Conservation (phyloP, 2,797 vertebrate genomes). For the Choloepus didactylus region DNA sequence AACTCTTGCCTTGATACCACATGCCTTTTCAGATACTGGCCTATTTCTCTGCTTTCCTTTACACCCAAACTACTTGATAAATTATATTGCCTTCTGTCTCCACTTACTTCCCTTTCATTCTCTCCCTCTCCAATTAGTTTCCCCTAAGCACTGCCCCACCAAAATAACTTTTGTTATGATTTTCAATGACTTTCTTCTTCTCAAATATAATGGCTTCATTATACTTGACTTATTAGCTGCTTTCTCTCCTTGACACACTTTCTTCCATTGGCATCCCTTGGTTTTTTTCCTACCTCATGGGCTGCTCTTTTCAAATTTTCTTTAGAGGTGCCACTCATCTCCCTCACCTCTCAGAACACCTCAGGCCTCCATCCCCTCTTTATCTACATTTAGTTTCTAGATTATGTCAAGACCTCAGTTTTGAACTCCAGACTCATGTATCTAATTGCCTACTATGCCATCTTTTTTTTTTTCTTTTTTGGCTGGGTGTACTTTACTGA, state of each 20-base stretch:
- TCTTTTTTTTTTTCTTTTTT: no score
- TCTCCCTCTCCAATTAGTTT: not conserved
- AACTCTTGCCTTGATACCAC: not conserved
- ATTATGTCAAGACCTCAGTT: not conserved
- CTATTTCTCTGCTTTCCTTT: not conserved
- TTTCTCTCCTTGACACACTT: not conserved
- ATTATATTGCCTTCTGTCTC: rapidly evolving
- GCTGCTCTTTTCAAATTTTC: not conserved
- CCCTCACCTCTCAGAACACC: not conserved
- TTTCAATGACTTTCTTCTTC: not conserved
- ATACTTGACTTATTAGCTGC: not conserved
- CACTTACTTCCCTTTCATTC: not conserved
- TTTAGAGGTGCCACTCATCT: not conserved
- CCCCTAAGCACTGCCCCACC: not conserved
- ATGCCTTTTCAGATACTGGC: not conserved
- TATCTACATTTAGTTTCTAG: not conserved
- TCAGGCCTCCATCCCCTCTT: not conserved
- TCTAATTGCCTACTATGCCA: not conserved
- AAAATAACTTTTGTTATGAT: not conserved
- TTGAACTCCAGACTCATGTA: not conserved
- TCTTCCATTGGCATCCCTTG: not conserved
- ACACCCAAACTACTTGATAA: not conserved
- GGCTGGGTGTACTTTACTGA: no score
- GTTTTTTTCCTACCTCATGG: not conserved
- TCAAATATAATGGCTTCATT: not conserved